Evolutionary conservation across 2,113 vertebrate species (phyloP).

Genomic region (Colius striatus): DNA sequence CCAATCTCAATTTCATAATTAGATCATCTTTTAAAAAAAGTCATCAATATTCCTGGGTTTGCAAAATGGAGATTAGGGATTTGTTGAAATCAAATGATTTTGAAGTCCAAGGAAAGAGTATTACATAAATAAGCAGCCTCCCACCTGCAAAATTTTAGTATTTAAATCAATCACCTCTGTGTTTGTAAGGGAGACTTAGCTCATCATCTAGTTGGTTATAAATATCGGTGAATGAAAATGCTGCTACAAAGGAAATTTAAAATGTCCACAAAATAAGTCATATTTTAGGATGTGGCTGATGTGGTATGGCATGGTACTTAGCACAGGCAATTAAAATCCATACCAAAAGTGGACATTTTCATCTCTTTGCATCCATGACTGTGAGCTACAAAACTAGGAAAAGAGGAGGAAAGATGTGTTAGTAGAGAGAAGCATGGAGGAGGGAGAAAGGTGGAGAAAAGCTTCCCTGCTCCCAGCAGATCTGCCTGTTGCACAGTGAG

Average conservation of each 20-base stretch:
- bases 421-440: background rate
- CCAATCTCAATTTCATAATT: slow-evolving; percentile 9
- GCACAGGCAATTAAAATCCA: background rate
- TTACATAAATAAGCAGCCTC: background rate
- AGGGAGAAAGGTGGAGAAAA: background rate
- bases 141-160: background rate
- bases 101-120: background rate
- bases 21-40: background rate
- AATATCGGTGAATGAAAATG: background rate
- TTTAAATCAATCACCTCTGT: background rate
- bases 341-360: background rate
- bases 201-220: slow-evolving; percentile 44
- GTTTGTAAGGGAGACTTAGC: slow-evolving; percentile 27
- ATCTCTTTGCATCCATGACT: background rate
- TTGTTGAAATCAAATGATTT: background rate
- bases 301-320: too few relatives aligned
- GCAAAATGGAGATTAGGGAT: background rate
- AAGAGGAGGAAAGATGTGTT: background rate
- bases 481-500: background rate
- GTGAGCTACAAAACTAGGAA: background rate
- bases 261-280: background rate
- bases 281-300: background rate
- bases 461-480: background rate
- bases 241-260: background rate
- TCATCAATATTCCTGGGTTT: background rate